Evolutionary conservation across 2,797 vertebrate genomes (phyloP).

Genomic region (Gadopsis marmoratus): DNA sequence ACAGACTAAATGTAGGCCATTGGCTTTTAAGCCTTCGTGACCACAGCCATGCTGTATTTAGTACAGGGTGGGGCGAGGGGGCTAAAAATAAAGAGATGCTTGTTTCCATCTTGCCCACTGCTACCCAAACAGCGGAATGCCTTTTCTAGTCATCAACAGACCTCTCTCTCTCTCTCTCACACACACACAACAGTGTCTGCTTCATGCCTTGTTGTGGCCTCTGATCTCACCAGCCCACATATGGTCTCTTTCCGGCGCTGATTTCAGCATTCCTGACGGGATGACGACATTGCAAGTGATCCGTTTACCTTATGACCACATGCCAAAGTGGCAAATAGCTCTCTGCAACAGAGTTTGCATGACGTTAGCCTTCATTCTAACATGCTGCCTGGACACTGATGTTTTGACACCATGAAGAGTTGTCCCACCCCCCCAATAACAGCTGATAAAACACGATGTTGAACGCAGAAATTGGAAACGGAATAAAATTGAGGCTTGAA

Average conservation of each 20-base stretch:
- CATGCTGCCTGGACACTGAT: not conserved
- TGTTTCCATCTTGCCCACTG: constrained; percentile 28
- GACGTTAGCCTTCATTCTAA: not conserved
- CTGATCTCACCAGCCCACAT: constrained; percentile 35
- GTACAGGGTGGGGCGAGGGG: constrained; percentile 36
- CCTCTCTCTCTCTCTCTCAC: too few relatives aligned
- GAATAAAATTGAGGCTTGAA: not conserved
- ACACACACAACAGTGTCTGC: constrained; percentile 55
- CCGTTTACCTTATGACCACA: not conserved
- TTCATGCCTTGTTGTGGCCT: constrained; percentile 14
- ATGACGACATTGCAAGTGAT: not conserved
- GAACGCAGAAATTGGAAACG: not conserved
- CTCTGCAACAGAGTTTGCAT: not conserved
- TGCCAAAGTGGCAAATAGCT: too few relatives aligned
- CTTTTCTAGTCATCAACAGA: constrained; percentile 9
- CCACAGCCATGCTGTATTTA: constrained; percentile 42
- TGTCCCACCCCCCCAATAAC: not conserved
- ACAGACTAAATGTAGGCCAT: constrained; percentile 19
- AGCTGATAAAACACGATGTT: too few relatives aligned
- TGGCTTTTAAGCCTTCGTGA: constrained; percentile 11
- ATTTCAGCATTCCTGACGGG: not conserved
- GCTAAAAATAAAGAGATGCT: constrained; percentile 64
- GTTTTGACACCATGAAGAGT: not conserved
- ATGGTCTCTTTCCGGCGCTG: not conserved
- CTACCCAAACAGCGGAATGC: constrained; percentile 19